Evolutionary conservation across 1,140 invertebrate genomes (phyloP).

Genomic region (Eupristina koningsbergeri): DNA sequence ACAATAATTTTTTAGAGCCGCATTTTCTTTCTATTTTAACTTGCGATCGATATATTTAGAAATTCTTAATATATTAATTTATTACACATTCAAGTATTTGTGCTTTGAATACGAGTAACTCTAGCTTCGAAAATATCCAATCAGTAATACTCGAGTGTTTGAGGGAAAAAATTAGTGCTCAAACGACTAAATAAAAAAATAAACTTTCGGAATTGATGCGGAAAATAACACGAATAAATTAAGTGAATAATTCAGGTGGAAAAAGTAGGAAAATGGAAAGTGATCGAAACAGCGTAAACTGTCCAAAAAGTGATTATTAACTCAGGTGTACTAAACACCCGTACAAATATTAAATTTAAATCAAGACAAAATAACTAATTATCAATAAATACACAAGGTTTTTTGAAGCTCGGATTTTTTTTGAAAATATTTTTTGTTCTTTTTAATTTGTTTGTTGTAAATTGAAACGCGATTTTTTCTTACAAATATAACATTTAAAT

Average conservation of each 20-base stretch:
- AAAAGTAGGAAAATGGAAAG: not conserved
- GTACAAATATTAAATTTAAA: not conserved
- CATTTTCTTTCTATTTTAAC: not conserved
- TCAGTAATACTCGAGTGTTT: not conserved
- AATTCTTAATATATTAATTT: not conserved
- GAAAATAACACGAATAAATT: not conserved
- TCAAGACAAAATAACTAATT: conserved; percentile 64
- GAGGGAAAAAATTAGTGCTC: not conserved
- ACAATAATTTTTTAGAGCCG: not conserved
- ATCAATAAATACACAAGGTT: conserved; percentile 60
- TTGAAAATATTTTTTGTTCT: conserved; percentile 16
- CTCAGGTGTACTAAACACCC: not conserved
- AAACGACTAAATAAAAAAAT: not conserved
- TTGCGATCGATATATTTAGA: not conserved
- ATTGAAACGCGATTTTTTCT: too few species aligned
- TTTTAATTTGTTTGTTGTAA: not conserved
- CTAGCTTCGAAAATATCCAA: not conserved
- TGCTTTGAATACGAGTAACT: not conserved
- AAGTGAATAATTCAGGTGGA: not conserved
- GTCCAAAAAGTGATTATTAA: conserved; percentile 44
- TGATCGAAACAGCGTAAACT: conserved; percentile 26
- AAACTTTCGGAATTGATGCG: not conserved
- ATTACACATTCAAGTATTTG: not conserved
- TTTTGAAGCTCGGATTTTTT: conserved; percentile 41
- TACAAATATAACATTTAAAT: too few species aligned